phyloP scores from a whole-genome alignment of 2,888 invertebrate species.

The Parapristionchus giblindavisi region DNA sequence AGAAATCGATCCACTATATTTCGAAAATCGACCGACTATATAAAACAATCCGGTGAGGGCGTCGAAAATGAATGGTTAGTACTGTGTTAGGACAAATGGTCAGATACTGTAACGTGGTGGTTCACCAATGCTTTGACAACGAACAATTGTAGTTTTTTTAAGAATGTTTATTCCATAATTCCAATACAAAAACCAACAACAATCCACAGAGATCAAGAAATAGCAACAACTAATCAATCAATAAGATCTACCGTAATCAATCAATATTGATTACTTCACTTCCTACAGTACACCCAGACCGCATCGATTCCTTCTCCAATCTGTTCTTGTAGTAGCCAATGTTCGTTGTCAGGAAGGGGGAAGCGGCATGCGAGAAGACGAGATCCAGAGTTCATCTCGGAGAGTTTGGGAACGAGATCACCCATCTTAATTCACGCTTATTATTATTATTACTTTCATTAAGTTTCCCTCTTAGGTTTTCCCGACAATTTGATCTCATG shows the following conservation, averaged over 20 bases:
- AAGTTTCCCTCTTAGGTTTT: no score
- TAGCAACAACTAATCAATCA: constrained; percentile 28
- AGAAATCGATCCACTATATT: no score
- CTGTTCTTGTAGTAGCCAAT: constrained; percentile 14
- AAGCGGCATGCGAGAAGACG: constrained; percentile 65
- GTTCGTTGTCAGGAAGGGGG: constrained; percentile 58
- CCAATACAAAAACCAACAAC: constrained; percentile 19
- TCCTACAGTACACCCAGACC: constrained; percentile 61
- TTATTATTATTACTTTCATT: constrained; percentile 27
- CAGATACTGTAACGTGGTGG: no score
- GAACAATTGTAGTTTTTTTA: constrained; percentile 12
- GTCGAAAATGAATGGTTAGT: no score
- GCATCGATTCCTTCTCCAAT: constrained; percentile 67
- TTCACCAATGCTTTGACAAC: not conserved
- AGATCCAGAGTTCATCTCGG: constrained; percentile 58
- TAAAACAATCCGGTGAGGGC: no score
- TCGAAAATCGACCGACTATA: no score
- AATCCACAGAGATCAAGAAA: constrained; percentile 22
- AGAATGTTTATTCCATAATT: constrained; percentile 28
- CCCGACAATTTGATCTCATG: constrained; percentile 30
- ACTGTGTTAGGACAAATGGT: no score
- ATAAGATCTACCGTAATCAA: not conserved
- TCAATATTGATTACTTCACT: constrained; percentile 7
- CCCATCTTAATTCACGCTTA: constrained; percentile 54
- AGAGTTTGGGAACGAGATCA: constrained; percentile 60